These are phyloP conservation scores for Mus minutoides DNA, from an alignment of 2,797 vertebrate species.

Conservation along the genomic window DNA sequence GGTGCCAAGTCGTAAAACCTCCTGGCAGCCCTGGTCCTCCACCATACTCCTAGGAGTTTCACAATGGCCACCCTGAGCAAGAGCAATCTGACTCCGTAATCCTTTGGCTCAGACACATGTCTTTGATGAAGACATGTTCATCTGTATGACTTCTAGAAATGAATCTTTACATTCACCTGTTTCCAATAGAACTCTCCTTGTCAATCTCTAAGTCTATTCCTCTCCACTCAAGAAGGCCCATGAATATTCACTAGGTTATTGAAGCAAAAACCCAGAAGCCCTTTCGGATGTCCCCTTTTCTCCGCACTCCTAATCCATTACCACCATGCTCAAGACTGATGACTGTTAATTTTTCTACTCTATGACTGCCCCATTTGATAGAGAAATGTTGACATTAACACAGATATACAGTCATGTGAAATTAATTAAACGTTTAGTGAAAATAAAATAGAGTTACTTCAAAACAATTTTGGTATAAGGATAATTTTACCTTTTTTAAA, in stretches of 20 bases:
- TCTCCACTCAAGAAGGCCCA: background rate
- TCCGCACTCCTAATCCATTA: background rate
- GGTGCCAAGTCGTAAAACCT: background rate
- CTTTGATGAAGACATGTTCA: constrained; percentile 27
- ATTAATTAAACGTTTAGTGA: background rate
- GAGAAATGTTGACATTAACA: background rate
- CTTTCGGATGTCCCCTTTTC: background rate
- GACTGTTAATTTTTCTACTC: background rate
- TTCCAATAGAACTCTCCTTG: constrained; percentile 9
- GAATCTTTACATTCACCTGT: background rate
- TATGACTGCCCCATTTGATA: background rate
- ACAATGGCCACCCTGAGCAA: background rate
- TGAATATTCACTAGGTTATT: background rate
- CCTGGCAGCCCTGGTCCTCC: background rate
- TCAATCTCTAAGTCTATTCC: background rate
- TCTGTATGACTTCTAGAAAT: background rate
- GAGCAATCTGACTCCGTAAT: background rate
- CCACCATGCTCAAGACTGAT: background rate
- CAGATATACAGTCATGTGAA: background rate
- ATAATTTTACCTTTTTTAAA: background rate
- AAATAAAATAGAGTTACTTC: background rate
- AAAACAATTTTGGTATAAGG: background rate
- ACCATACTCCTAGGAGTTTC: background rate
- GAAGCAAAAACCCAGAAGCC: background rate
- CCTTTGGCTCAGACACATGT: background rate